A percentile compares a stretch with the other conserved stretches of the same genome.
Conservation (phyloP, 2,113 vertebrate genomes). For the Rynchops niger region DNA sequence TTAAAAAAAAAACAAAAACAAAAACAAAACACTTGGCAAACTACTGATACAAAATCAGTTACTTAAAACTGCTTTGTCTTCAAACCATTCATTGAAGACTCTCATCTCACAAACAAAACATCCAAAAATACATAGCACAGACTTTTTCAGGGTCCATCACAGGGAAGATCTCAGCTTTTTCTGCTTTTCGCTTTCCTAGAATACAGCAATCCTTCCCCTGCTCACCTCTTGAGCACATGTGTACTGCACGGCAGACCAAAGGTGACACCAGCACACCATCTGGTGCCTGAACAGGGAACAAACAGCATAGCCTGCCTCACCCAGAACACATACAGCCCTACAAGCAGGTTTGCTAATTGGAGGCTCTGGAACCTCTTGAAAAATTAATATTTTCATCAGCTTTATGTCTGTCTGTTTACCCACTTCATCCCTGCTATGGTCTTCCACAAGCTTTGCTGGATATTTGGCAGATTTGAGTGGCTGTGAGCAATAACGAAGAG, state of each 20-base stretch:
- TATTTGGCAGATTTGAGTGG: not conserved
- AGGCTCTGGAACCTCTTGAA: slow-evolving; percentile 26
- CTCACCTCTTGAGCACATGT: not conserved
- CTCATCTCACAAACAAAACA: not conserved
- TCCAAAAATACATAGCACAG: not conserved
- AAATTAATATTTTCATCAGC: slow-evolving; percentile 49
- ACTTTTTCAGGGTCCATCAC: not conserved
- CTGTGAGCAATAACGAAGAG: not conserved
- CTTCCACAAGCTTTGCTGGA: not conserved
- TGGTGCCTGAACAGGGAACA: not conserved
- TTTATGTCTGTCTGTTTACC: slow-evolving; percentile 30
- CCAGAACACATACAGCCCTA: not conserved
- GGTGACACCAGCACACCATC: not conserved
- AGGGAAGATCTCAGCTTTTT: not conserved
- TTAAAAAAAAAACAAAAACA: not conserved
- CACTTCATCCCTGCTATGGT: not conserved
- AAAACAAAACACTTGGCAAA: not conserved
- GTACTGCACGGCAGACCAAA: not conserved
- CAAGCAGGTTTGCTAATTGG: slow-evolving; percentile 2
- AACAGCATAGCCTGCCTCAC: not conserved
- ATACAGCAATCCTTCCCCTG: not conserved
- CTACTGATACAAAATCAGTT: not conserved
- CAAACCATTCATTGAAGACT: not conserved
- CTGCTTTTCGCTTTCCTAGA: not conserved
- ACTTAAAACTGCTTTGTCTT: not conserved